Percentiles rank a stretch among this genome's conserved stretches.
These are phyloP conservation scores for Microctonus aethiopoides DNA, from an alignment of 2,888 invertebrate genomes.

Conservation along the genomic window DNA sequence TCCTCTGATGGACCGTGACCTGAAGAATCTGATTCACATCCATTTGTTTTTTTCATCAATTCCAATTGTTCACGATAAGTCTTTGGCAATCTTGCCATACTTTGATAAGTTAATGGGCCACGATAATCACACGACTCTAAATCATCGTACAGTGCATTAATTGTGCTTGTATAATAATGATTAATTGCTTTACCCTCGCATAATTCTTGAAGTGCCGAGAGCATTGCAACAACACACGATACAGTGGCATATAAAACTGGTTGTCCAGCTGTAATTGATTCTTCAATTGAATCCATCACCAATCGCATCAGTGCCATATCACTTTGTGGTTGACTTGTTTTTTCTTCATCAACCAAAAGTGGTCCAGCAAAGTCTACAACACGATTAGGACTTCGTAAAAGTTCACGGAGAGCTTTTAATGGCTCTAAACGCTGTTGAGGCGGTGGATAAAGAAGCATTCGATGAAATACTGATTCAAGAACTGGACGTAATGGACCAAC, in stretches of 20 bases:
- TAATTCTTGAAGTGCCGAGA: constrained; percentile 85
- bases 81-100: constrained; percentile 83
- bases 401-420: constrained; percentile 83
- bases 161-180: constrained; percentile 67
- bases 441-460: constrained; percentile 90
- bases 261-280: constrained; percentile 86
- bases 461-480: constrained; percentile 91
- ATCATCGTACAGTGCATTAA: constrained; percentile 61
- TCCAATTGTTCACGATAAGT: constrained; percentile 72
- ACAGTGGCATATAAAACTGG: constrained; percentile 83
- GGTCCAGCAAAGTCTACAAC: constrained; percentile 79
- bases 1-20: constrained; percentile 64
- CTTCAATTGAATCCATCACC: constrained; percentile 94
- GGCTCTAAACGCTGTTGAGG: constrained; percentile 88
- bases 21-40: constrained; percentile 62
- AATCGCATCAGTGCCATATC: constrained; percentile 86
- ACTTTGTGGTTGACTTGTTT: constrained; percentile 73
- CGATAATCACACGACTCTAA: constrained; percentile 75
- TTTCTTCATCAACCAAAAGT: constrained; percentile 72
- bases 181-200: constrained; percentile 80
- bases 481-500: constrained; percentile 90
- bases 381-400: constrained; percentile 82
- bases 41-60: constrained; percentile 62
- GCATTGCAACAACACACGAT: constrained; percentile 84
- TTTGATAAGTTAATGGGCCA: constrained; percentile 87